Conservation (phyloP, 2,113 vertebrate genomes). For the Cichladusa arquata region DNA sequence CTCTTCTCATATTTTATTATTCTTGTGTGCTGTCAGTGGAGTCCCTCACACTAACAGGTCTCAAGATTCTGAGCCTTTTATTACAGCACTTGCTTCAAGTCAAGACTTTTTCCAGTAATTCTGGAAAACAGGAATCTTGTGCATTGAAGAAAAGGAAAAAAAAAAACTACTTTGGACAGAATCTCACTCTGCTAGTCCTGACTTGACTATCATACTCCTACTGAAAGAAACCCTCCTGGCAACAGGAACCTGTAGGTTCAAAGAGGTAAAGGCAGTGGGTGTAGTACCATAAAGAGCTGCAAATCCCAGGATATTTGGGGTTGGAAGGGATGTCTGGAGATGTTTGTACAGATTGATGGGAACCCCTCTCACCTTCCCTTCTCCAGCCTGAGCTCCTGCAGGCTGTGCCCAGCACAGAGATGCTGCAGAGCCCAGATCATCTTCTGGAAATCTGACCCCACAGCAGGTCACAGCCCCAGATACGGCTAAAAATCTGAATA, state of each 20-base stretch:
- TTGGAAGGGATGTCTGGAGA: fast-evolving
- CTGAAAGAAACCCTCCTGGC: not conserved
- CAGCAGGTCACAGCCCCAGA: not conserved
- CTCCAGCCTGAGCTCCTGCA: too few relatives aligned
- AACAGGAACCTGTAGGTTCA: not conserved
- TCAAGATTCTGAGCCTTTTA: not conserved
- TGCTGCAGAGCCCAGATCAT: too few relatives aligned
- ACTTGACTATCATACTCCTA: not conserved
- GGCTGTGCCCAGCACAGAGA: too few relatives aligned
- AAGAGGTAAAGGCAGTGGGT: not conserved
- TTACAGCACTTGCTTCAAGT: not conserved
- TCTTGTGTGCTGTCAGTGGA: not conserved
- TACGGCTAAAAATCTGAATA: not conserved
- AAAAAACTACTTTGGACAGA: not conserved
- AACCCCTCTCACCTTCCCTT: too few relatives aligned
- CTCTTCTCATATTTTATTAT: not conserved
- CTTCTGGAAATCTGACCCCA: not conserved
- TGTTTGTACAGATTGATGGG: too few relatives aligned
- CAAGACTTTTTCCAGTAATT: not conserved
- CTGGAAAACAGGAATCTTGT: not conserved
- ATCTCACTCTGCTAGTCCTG: not conserved
- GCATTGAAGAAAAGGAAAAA: not conserved
- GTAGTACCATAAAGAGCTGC: not conserved
- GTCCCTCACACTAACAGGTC: not conserved
- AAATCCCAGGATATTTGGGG: fast-evolving